Evolutionary conservation across 2,113 vertebrate genomes (phyloP).

Genomic region (Chloebia gouldiae): DNA sequence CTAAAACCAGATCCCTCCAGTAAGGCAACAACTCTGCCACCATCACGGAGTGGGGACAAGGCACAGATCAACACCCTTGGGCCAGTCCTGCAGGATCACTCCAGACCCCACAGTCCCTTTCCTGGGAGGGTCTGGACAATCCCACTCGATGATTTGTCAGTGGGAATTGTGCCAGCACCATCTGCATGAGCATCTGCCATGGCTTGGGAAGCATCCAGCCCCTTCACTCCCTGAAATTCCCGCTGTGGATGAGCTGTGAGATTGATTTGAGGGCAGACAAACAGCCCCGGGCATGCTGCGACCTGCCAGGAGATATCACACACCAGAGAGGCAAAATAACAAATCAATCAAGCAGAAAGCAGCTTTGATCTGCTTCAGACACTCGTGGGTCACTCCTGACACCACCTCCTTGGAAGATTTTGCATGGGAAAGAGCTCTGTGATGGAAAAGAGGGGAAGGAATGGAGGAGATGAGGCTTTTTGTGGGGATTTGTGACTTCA

Average conservation of each 20-base stretch:
- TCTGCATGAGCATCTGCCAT: conserved; percentile 8
- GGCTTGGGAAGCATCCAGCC: conserved; percentile 9
- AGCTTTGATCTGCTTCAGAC: background rate
- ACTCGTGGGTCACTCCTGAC: background rate
- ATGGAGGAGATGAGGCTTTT: accelerated
- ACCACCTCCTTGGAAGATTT: background rate
- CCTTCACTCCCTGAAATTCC: background rate
- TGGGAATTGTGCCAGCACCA: background rate
- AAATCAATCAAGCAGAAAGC: background rate
- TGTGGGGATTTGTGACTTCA: background rate
- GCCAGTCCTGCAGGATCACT: background rate
- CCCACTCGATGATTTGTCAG: background rate
- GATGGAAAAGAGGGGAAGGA: background rate
- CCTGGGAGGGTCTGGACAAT: background rate
- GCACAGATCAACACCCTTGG: accelerated
- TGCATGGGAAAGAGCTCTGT: background rate
- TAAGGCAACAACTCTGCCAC: background rate
- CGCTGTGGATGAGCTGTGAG: background rate
- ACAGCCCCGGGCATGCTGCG: background rate
- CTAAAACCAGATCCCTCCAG: background rate
- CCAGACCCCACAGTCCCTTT: background rate
- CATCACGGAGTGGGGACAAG: background rate
- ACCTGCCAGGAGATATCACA: background rate
- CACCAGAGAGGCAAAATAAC: background rate
- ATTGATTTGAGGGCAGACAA: conserved; percentile 5